These are phyloP conservation scores for Stomatorhinus walkeri DNA, from an alignment of 2,797 vertebrate species.

Conservation along the genomic window DNA sequence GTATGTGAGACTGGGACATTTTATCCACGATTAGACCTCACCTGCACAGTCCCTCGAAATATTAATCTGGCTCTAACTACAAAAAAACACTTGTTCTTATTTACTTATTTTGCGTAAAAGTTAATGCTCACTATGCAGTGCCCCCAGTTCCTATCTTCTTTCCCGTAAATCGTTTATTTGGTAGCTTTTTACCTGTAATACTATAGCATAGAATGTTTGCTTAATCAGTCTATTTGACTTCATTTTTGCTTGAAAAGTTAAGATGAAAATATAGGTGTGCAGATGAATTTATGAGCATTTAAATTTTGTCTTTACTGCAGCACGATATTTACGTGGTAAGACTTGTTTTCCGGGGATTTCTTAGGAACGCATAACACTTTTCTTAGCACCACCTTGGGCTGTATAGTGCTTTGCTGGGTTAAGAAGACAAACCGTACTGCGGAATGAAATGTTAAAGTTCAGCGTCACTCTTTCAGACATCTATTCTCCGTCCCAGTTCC, in stretches of 20 bases:
- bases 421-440: background rate
- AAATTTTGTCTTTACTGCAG: background rate
- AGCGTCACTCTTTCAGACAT: background rate
- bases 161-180: background rate
- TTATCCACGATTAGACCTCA: background rate
- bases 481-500: background rate
- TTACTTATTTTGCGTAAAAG: background rate
- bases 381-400: background rate
- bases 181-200: background rate
- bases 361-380: background rate
- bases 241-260: background rate
- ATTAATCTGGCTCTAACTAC: background rate
- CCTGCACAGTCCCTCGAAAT: background rate
- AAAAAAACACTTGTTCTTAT: background rate
- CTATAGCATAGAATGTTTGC: background rate
- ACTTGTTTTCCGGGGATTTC: background rate
- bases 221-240: background rate
- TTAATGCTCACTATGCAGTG: background rate
- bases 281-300: background rate
- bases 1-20: slow-evolving; percentile 43
- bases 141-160: background rate
- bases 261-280: background rate
- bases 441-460: background rate
- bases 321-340: background rate
- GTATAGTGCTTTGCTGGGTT: background rate